phyloP scores from a whole-genome alignment of 2,113 vertebrate species.

The Cyprinodon brontotheroides region DNA sequence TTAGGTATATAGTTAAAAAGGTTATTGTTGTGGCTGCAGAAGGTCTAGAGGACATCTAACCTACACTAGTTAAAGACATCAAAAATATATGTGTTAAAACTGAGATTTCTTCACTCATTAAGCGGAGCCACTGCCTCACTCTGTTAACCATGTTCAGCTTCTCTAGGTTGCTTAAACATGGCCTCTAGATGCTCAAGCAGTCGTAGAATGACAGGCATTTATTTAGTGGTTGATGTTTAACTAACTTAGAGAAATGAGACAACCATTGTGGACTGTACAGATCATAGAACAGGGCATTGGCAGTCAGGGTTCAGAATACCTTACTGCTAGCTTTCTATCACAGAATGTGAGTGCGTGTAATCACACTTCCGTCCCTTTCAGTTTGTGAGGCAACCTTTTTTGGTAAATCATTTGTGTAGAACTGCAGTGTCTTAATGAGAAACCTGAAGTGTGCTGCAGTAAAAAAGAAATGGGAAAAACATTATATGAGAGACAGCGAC shows the following conservation, averaged over 20 bases:
- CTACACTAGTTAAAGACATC: no score
- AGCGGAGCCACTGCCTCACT: background rate
- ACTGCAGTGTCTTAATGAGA: background rate
- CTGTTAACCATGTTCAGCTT: background rate
- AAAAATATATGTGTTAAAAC: no score
- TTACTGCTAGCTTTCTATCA: conserved; percentile 58
- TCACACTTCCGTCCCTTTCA: conserved; percentile 27
- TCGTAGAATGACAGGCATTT: background rate
- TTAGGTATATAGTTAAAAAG: no score
- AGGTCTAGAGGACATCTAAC: no score
- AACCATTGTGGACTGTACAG: conserved; percentile 56
- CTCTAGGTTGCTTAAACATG: background rate
- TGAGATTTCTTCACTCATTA: background rate
- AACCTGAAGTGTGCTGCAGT: background rate
- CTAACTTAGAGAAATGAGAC: conserved; percentile 46
- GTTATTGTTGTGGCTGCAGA: no score
- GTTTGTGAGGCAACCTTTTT: background rate
- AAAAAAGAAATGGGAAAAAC: no score
- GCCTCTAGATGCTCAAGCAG: background rate
- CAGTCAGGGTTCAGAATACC: conserved; percentile 41
- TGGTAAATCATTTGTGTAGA: background rate
- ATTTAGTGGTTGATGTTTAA: conserved; percentile 23
- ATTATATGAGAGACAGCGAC: no score
- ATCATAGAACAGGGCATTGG: conserved; percentile 27
- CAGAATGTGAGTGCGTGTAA: conserved; percentile 22